Conservation (phyloP, 1,140 invertebrate species). For the Trachymyrmex septentrionalis region DNA sequence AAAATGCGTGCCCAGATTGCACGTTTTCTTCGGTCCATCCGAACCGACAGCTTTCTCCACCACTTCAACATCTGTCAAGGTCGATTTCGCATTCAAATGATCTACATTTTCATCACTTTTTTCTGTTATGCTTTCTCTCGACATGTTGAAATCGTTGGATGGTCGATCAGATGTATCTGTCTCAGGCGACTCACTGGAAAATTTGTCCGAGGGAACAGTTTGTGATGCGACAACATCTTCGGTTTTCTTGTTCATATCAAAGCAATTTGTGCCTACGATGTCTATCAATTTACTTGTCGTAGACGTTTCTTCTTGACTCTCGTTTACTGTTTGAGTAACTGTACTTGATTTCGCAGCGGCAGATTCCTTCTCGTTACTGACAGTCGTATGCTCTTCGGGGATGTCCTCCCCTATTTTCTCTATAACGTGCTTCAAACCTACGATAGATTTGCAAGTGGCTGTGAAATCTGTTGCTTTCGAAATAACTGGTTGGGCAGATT, state of each 20-base stretch:
- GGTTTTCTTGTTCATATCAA: constrained; percentile 32
- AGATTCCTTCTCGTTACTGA: constrained; percentile 50
- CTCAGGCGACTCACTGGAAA: constrained; percentile 1
- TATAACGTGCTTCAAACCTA: constrained; percentile 80
- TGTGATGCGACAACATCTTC: neutral
- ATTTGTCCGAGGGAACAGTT: neutral
- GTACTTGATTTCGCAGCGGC: constrained; percentile 19
- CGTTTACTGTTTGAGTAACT: neutral
- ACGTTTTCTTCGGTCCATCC: constrained; percentile 74
- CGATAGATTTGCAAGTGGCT: constrained; percentile 83
- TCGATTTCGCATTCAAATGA: constrained; percentile 41
- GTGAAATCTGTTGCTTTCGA: constrained; percentile 68
- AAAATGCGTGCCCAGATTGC: constrained; percentile 79
- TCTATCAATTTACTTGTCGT: constrained; percentile 5
- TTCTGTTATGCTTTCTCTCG: constrained; percentile 44
- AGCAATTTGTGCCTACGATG: constrained; percentile 22
- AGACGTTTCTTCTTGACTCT: constrained; percentile 22
- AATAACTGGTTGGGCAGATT: constrained; percentile 40
- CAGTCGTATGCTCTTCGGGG: constrained; percentile 47
- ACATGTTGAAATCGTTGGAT: constrained; percentile 59
- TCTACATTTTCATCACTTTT: constrained; percentile 24
- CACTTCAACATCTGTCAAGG: constrained; percentile 47
- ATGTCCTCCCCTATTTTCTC: constrained; percentile 80
- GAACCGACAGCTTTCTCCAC: constrained; percentile 68
- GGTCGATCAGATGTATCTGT: constrained; percentile 7